A percentile compares a stretch with the other conserved stretches of the same genome.
These are phyloP conservation scores for Lepidurus couesii DNA, from an alignment of 1,140 invertebrate genomes.

Conservation along the genomic window DNA sequence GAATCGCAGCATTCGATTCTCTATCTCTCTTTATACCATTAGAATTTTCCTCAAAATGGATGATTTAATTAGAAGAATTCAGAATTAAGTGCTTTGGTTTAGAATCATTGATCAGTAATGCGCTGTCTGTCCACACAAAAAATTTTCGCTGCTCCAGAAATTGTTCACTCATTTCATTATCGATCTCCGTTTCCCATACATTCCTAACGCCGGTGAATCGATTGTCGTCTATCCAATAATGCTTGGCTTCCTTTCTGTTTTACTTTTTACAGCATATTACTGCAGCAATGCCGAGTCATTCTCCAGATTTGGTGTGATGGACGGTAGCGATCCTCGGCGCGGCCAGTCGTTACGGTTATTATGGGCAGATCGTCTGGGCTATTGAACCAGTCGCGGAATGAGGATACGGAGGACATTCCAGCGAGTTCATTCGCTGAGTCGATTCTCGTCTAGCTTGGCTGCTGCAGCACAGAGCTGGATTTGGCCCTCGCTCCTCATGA, in stretches of 20 bases:
- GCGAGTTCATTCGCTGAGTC: slow-evolving; percentile 14
- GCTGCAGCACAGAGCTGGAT: not conserved
- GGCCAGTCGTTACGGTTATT: slow-evolving; percentile 13
- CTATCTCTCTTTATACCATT: too few species aligned
- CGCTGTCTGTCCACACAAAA: too few species aligned
- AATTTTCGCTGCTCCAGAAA: too few species aligned
- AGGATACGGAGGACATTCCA: slow-evolving; percentile 14
- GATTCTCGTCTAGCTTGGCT: not conserved
- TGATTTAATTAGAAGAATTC: too few species aligned
- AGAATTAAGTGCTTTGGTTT: too few species aligned
- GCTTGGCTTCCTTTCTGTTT: not conserved
- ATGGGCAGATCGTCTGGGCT: slow-evolving; percentile 20
- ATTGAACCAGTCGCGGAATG: slow-evolving; percentile 21
- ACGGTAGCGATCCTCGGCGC: not conserved
- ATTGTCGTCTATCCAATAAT: not conserved
- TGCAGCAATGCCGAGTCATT: slow-evolving; percentile 1
- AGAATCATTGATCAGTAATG: too few species aligned
- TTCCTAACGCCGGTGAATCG: not conserved
- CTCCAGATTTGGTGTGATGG: slow-evolving; percentile 2
- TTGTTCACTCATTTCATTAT: not conserved
- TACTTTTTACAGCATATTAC: not conserved
- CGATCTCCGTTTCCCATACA: not conserved
- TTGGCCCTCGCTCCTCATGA: not conserved
- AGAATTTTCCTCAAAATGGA: too few species aligned
- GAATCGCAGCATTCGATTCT: too few species aligned